Evolutionary conservation across 2,797 vertebrate species (phyloP), one percentile per base, ranked within the genome.

Genomic region (Enteromius unitaeniatus): DNA sequence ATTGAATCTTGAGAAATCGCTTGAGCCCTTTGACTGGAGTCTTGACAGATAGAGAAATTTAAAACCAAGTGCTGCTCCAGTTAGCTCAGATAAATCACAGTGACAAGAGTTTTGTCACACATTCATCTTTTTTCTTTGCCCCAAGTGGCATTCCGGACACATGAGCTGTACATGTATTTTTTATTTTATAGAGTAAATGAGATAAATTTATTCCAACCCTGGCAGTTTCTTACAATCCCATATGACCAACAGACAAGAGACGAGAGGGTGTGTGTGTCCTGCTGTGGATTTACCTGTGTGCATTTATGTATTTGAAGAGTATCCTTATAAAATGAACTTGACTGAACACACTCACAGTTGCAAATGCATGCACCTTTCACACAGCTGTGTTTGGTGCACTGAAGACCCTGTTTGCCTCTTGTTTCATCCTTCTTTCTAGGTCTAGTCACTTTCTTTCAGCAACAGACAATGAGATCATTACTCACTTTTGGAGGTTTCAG

Each of bases 281-380:
- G 47, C 45, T 87, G 45, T 72, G 53, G 60, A 80, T 72, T 72
- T 85, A 72, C 70, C 67, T 15, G 72, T 40, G 76, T 78, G 67
- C 62, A 3, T 73, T 7, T 78, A 51, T 51, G 26, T 23, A 60
- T 80, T 23, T 65, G 31, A 72, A 65, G 2, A 4, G 9, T 49
- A 28, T 75, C 62, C 34, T 77, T 65, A 51, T 28, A 70, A 62
- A 79, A 64, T 62, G 6, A 49, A 17, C 6, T 31, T 11, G 74
- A 34, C 11, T 72, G 31, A 86, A 70, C 31, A 21, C 8, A 19
- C 31, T 40, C 14, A 37, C 64, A 14, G 4, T 34, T 64, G 49
- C 23, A 34, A 13, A 69, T 17, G 0, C 45, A 53, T 72, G 55
- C 45, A 45, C 26, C 58, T 21, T 76, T 58, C 55, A 53, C 40